phyloP scores from a whole-genome alignment of 2,888 invertebrate species.

The Coecobrya sp. region DNA sequence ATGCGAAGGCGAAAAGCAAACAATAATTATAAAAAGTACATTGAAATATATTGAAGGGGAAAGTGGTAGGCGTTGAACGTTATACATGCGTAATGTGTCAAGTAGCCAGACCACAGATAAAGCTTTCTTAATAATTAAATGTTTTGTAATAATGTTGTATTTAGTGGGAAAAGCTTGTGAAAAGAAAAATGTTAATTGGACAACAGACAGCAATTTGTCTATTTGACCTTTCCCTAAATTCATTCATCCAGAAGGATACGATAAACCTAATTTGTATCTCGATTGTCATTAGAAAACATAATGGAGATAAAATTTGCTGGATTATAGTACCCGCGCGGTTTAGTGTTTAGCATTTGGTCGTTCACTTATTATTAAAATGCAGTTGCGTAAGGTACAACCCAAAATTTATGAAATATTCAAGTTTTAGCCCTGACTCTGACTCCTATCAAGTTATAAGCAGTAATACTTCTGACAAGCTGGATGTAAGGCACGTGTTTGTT shows the following conservation, averaged over 20 bases:
- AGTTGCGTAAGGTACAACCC: neutral
- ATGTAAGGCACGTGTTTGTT: conserved; percentile 36
- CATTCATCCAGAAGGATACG: neutral
- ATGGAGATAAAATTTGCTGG: neutral
- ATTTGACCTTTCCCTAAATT: conserved; percentile 35
- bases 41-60: neutral
- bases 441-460: too few relatives aligned
- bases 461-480: neutral
- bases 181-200: conserved; percentile 39
- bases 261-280: neutral
- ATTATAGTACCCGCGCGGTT: too few relatives aligned
- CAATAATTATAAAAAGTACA: too few relatives aligned
- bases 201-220: neutral
- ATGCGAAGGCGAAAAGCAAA: neutral
- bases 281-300: too few relatives aligned
- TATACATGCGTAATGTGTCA: neutral
- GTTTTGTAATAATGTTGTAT: neutral
- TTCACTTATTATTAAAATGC: neutral
- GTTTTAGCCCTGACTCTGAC: neutral
- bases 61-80: neutral
- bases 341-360: neutral
- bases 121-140: conserved; percentile 4
- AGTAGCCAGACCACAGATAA: neutral
- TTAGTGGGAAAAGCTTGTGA: conserved; percentile 26
- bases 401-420: neutral